These are phyloP conservation scores for Setipinna tenuifilis DNA, from an alignment of 2,797 vertebrate genomes.

Conservation along the genomic window DNA sequence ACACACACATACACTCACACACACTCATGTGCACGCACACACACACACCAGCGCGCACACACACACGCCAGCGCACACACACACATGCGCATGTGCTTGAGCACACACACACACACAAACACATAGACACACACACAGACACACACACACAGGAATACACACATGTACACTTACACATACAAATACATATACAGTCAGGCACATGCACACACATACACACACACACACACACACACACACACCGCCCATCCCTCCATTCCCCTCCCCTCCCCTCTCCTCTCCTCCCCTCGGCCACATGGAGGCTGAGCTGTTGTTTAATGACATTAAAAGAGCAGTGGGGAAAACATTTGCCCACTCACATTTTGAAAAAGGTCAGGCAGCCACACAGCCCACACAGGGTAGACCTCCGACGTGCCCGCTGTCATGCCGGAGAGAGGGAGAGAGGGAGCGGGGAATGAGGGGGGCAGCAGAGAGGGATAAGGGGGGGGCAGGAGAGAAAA, in stretches of 20 bases:
- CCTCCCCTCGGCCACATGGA: neutral
- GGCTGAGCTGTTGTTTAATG: slow-evolving; percentile 50
- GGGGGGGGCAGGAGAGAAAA: neutral
- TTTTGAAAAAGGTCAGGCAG: slow-evolving; percentile 46
- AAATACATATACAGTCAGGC: neutral
- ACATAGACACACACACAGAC: too few species aligned
- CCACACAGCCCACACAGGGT: slow-evolving; percentile 28
- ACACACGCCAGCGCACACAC: too few species aligned
- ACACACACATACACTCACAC: too few species aligned
- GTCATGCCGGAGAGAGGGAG: slow-evolving; percentile 31
- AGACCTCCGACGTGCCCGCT: slow-evolving; percentile 36
- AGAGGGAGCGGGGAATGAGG: neutral
- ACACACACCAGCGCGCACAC: too few species aligned
- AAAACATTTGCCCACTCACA: slow-evolving; percentile 26
- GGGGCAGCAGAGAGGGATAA: neutral
- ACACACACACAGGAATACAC: too few species aligned
- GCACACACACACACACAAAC: too few species aligned
- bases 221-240: slow-evolving; percentile 1
- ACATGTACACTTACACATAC: too few species aligned
- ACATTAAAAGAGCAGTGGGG: slow-evolving; percentile 44
- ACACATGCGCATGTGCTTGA: too few species aligned
- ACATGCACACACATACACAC: neutral
- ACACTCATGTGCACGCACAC: too few species aligned
- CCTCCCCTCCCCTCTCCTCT: neutral
- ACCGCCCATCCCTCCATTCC: too few species aligned